phyloP scores from a whole-genome alignment of 1,140 invertebrate genomes.

The Sitobion miscanthi region DNA sequence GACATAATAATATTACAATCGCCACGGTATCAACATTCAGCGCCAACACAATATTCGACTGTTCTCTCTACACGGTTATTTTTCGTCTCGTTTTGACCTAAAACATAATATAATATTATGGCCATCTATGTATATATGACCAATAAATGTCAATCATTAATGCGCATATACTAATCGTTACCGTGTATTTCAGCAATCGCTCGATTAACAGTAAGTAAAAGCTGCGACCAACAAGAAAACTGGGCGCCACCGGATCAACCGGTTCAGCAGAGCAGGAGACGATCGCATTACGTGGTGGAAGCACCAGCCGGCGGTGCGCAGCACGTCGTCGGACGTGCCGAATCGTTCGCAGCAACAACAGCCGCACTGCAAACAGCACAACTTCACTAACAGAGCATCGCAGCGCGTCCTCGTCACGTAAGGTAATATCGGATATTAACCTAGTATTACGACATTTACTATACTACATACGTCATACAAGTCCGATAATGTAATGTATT shows the following conservation, averaged over 20 bases:
- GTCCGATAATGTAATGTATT: neutral
- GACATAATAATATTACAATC: too few relatives aligned
- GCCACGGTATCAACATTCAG: too few relatives aligned
- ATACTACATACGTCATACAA: neutral
- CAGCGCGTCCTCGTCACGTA: conserved; percentile 43
- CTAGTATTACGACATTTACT: neutral
- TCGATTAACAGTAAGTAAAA: conserved; percentile 11
- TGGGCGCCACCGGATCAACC: conserved; percentile 40
- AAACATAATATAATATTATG: too few relatives aligned
- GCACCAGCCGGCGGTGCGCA: conserved; percentile 34
- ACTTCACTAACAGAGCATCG: conserved; percentile 34
- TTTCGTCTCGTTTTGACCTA: too few relatives aligned
- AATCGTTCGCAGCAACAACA: conserved; percentile 43
- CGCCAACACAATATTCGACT: neutral
- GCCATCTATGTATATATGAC: too few relatives aligned
- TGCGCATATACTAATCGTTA: neutral
- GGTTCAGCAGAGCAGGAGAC: conserved; percentile 33
- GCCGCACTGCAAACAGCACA: conserved; percentile 40
- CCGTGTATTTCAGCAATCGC: neutral
- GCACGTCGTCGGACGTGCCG: conserved; percentile 28
- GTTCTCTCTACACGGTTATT: too few relatives aligned
- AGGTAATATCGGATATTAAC: neutral
- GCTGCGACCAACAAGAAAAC: conserved; percentile 37
- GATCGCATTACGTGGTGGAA: conserved; percentile 49
- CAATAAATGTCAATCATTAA: too few relatives aligned